phyloP scores from a whole-genome alignment of 2,888 invertebrate species.

The Drosophila infuscata region DNA sequence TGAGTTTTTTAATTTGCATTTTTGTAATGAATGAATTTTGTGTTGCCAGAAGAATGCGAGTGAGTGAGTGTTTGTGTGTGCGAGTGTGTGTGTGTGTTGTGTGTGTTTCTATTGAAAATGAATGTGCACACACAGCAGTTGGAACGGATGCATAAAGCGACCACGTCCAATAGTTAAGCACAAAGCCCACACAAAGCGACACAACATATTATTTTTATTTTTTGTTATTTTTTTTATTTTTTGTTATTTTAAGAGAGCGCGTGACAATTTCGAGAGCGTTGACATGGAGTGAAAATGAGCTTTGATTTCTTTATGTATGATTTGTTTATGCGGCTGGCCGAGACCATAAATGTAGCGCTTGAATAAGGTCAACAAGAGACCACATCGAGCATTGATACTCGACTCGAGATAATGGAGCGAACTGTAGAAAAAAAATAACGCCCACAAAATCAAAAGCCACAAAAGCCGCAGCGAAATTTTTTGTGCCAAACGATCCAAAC shows the following conservation, averaged over 20 bases:
- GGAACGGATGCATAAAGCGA: slow-evolving; percentile 47
- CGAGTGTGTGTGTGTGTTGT: background rate
- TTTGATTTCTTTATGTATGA: slow-evolving; percentile 74
- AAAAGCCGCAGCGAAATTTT: slow-evolving; percentile 67
- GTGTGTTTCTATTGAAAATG: slow-evolving; percentile 44
- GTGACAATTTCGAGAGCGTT: slow-evolving; percentile 49
- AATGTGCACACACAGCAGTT: slow-evolving; percentile 56
- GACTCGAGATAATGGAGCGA: slow-evolving; percentile 34
- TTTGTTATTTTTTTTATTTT: background rate
- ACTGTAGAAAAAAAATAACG: slow-evolving; percentile 48
- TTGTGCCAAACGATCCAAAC: slow-evolving; percentile 62
- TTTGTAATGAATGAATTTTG: slow-evolving; percentile 54
- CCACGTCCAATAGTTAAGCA: slow-evolving; percentile 49
- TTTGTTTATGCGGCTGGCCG: slow-evolving; percentile 69
- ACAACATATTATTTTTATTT: slow-evolving; percentile 10
- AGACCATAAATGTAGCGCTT: slow-evolving; percentile 62
- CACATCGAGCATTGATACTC: slow-evolving; percentile 69
- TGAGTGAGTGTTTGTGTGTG: slow-evolving; percentile 2
- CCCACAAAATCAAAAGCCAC: slow-evolving; percentile 66
- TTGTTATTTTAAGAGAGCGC: slow-evolving; percentile 33
- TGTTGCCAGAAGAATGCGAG: slow-evolving; percentile 6
- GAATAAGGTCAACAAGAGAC: slow-evolving; percentile 71
- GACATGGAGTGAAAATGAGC: slow-evolving; percentile 78
- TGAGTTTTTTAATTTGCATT: slow-evolving; percentile 52
- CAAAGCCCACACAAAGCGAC: slow-evolving; percentile 65